Conservation (phyloP, 2,888 invertebrate species). For the Choreutis nemorana region DNA sequence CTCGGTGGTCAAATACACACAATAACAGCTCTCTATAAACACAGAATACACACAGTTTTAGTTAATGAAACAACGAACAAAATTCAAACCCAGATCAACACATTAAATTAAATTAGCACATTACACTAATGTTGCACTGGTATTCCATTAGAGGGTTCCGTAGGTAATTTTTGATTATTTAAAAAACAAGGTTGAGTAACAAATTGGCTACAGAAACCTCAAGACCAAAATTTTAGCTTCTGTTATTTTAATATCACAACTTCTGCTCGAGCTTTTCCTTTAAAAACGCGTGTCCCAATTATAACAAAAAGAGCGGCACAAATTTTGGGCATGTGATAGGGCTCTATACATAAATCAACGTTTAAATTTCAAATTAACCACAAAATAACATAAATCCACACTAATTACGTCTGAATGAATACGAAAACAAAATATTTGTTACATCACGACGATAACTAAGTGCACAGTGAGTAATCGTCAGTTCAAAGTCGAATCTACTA, state of each 20-base stretch:
- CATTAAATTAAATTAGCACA: conserved; percentile 60
- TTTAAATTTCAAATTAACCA: conserved; percentile 40
- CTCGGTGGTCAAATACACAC: conserved; percentile 43
- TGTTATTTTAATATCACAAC: conserved; percentile 25
- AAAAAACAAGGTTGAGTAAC: conserved; percentile 13
- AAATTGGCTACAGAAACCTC: conserved; percentile 50
- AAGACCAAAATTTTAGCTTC: conserved; percentile 26
- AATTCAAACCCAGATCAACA: conserved; percentile 63
- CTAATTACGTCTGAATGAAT: conserved; percentile 62
- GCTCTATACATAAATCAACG: conserved; percentile 53
- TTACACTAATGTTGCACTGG: conserved; percentile 57
- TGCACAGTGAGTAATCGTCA: conserved; percentile 50
- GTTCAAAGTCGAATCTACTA: conserved; percentile 49
- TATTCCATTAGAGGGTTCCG: conserved; percentile 49
- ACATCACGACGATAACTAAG: conserved; percentile 66
- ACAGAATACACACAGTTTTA: conserved; percentile 64
- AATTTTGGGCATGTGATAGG: conserved; percentile 24
- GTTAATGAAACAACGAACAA: conserved; percentile 64
- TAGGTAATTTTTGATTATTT: conserved; percentile 22
- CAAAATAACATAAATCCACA: conserved; percentile 57
- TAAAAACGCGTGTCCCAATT: conserved; percentile 29
- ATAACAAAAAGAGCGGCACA: conserved; percentile 15
- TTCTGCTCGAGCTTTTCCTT: conserved; percentile 33
- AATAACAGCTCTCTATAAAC: conserved; percentile 56
- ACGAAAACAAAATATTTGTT: conserved; percentile 55